A percentile compares a stretch with the other conserved stretches of the same genome.
phyloP scores from a whole-genome alignment of 2,888 invertebrate species.

The Brassicogethes aeneus region DNA sequence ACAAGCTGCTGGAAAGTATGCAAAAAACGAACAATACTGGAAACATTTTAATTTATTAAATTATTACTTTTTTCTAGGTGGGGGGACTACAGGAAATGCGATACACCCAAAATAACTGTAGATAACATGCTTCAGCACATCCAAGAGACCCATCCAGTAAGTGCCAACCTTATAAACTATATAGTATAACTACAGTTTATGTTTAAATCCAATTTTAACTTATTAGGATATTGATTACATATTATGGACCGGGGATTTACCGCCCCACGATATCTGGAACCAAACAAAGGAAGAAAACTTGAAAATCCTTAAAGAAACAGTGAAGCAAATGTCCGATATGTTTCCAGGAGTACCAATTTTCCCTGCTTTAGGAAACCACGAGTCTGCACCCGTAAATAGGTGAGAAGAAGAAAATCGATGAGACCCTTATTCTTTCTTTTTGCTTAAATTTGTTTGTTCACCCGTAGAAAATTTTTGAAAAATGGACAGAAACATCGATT shows the following conservation, averaged over 20 bases:
- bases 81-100: constrained; percentile 95
- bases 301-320: constrained; percentile 75
- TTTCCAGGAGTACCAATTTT: constrained; percentile 91
- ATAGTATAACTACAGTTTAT: constrained; percentile 2
- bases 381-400: constrained; percentile 93
- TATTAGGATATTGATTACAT: constrained; percentile 88
- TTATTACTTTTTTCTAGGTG: constrained; percentile 48
- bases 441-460: no score
- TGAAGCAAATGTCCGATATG: constrained; percentile 73
- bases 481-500: no score
- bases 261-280: constrained; percentile 94
- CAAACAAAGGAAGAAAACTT: constrained; percentile 84
- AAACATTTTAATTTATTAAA: no score
- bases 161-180: constrained; percentile 16
- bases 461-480: no score
- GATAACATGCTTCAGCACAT: constrained; percentile 90
- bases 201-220: no score
- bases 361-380: constrained; percentile 93
- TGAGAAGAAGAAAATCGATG: constrained; percentile 26
- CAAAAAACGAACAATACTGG: constrained; percentile 3
- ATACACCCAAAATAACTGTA: constrained; percentile 85
- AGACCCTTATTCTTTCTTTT: background rate
- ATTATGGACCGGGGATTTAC: constrained; percentile 93
- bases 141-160: constrained; percentile 72
- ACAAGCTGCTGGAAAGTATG: constrained; percentile 66